Base-by-base conservation (phyloP, 2,113 vertebrate genomes). In the Cyphomyrus plagiostoma region DNA sequence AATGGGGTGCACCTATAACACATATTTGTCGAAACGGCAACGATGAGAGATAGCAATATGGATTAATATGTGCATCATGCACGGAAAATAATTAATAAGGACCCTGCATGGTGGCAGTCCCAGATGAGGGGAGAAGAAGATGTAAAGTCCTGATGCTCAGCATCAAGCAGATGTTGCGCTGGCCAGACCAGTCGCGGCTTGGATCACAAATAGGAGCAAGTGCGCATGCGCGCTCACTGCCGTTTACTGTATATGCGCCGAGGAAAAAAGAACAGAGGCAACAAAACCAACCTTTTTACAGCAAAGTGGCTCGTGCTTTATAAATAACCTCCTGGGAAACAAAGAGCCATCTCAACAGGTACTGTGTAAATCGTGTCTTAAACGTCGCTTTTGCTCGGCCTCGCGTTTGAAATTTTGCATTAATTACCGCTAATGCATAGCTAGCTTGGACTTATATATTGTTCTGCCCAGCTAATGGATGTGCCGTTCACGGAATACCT, bases 101-200 rank as follows among this genome's bases (percentile, higher is more conserved):
- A 19, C 42, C 86, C 89, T 58, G 42, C 42, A 45, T 45, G 80
- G 88, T 26, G 62, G 88, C 26, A 35, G 53, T 45, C 58, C 86
- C 80, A 66, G 89, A 77, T 88, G 39, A 90, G 23, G 70, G 90
- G 92, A 89, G 89, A 46, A 87, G 91, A 42, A 53, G 89, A 89
- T 15, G 84, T 89, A 35, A 83, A 91, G 35, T 89, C 82, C 89
- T 83, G 91, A 91, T 93, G 91, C 91, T 91, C 92, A 93, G 92
- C 91, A 88, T 89, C 82, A 93, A 94, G 93, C 94, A 95, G 95
- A 96, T 96, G 96, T 96, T 96, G 93, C 93, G 94, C 95, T 95
- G 77, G 97, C 98, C 97, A 97, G 97, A 97, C 97, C 97, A 97
- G 97, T 96, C 97, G 87, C 87, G 52, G 96, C 97, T 97, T 95